Conservation (phyloP, 2,797 vertebrate genomes). For the Pseudochirops corinnae region DNA sequence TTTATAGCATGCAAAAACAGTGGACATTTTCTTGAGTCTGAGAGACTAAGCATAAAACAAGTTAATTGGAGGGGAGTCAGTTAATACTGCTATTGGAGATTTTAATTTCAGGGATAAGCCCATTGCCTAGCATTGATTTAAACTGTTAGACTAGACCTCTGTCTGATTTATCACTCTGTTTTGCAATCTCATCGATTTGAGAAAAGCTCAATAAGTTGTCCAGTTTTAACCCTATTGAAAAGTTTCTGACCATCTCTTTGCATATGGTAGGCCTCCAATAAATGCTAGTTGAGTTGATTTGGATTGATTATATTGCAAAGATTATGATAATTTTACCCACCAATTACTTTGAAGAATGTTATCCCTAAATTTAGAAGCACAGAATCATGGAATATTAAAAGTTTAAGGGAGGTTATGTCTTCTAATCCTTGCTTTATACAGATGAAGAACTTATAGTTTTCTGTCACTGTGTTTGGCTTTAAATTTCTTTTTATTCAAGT, state of each 20-base stretch:
- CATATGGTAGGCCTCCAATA: neutral
- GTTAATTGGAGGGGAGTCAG: constrained; percentile 78
- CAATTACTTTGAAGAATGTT: neutral
- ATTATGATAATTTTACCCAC: neutral
- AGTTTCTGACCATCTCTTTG: constrained; percentile 59
- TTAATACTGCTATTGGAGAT: constrained; percentile 74
- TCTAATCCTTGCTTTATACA: neutral
- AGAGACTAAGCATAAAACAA: constrained; percentile 71
- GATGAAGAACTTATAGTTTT: neutral
- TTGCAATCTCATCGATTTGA: constrained; percentile 59
- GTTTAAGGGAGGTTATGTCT: neutral
- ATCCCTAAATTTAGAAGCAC: neutral
- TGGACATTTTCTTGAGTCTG: constrained; percentile 63
- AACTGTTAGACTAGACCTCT: constrained; percentile 65
- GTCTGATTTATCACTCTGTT: constrained; percentile 74
- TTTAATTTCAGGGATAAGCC: constrained; percentile 73
- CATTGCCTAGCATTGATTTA: constrained; percentile 71
- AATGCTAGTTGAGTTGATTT: neutral
- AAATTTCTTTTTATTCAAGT: neutral
- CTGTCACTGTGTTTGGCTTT: neutral
- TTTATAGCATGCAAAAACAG: constrained; percentile 69
- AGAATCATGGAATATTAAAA: neutral
- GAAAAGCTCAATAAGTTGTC: constrained; percentile 53
- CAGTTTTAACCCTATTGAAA: constrained; percentile 51
- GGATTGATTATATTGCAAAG: neutral